phyloP scores from a whole-genome alignment of 2,888 invertebrate species.

The Acrocera orbiculus region DNA sequence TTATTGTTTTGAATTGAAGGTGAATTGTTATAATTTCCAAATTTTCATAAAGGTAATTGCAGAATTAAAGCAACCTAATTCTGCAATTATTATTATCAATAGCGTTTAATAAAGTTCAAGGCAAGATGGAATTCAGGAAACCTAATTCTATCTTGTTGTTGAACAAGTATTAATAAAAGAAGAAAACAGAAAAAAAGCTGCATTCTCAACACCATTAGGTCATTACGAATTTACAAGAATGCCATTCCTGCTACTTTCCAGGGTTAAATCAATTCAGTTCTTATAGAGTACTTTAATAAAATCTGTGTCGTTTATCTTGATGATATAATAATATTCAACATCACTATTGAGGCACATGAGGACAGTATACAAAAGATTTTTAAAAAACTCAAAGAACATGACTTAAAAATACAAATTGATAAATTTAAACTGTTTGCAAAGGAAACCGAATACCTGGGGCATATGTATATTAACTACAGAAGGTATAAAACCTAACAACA shows the following conservation, averaged over 20 bases:
- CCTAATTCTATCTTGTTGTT: too few species aligned
- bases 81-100: too few species aligned
- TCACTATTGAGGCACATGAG: conserved; percentile 15
- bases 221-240: background rate
- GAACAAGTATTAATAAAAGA: conserved; percentile 15
- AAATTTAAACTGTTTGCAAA: conserved; percentile 10
- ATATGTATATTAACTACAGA: conserved; percentile 16
- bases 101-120: too few species aligned
- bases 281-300: conserved; percentile 13
- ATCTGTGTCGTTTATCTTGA: conserved; percentile 18
- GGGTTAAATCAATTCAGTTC: conserved; percentile 10
- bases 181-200: conserved; percentile 1
- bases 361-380: conserved; percentile 12
- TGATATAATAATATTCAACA: conserved; percentile 16
- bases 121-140: too few species aligned
- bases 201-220: background rate
- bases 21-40: too few species aligned
- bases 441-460: conserved; percentile 14
- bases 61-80: too few species aligned
- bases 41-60: too few species aligned
- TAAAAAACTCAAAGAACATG: conserved; percentile 10
- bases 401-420: conserved; percentile 15
- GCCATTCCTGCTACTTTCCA: conserved; percentile 6
- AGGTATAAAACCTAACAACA: conserved; percentile 17
- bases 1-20: too few species aligned